Evolutionary conservation across 2,113 vertebrate genomes (phyloP).

Genomic region (Zingel zingel): DNA sequence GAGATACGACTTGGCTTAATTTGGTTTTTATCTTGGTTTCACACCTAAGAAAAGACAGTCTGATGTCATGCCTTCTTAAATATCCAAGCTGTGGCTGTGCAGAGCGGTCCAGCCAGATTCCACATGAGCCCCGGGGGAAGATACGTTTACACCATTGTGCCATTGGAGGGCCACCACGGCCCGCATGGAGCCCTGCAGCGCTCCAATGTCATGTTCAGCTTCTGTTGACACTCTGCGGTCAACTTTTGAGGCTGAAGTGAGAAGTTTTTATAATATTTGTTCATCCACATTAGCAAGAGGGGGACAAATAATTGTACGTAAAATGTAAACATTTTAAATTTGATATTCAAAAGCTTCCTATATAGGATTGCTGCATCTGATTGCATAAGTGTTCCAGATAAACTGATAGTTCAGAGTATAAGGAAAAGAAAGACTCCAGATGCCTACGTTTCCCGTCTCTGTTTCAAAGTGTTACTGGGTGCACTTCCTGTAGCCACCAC

Average conservation of each 20-base stretch:
- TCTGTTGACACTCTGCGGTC: background rate
- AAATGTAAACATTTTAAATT: no score
- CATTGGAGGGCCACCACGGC: background rate
- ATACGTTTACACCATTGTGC: background rate
- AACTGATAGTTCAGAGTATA: background rate
- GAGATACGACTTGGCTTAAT: background rate
- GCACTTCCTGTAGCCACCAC: background rate
- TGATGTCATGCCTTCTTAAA: slow-evolving; percentile 11
- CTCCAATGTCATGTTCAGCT: background rate
- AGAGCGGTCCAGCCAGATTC: slow-evolving; percentile 41
- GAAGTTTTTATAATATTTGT: background rate
- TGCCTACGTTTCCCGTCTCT: background rate
- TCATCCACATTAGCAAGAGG: background rate
- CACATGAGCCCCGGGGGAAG: background rate
- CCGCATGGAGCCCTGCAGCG: background rate
- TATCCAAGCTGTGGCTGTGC: background rate
- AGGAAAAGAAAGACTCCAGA: background rate
- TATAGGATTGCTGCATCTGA: background rate
- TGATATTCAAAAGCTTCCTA: background rate
- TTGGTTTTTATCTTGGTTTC: background rate
- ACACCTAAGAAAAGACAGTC: background rate
- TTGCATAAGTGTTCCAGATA: background rate
- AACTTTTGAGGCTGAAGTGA: background rate
- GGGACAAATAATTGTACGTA: no score
- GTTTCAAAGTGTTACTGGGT: background rate